phyloP scores from a whole-genome alignment of 1,140 invertebrate species.

The Mya arenaria region DNA sequence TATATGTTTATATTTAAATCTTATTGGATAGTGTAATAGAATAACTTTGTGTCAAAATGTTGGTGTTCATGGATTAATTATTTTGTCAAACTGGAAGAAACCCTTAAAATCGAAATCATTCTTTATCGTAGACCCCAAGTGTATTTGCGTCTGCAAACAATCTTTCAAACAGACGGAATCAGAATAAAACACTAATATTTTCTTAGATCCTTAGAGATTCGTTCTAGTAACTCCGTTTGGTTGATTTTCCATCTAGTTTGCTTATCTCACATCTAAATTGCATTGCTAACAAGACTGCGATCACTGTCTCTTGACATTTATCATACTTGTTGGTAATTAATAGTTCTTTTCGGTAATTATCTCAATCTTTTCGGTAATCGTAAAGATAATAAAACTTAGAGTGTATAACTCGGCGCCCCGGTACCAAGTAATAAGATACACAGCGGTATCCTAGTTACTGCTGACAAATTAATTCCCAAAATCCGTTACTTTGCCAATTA shows the following conservation, averaged over 20 bases:
- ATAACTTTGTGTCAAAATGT: no score
- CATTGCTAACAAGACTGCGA: slow-evolving; percentile 18
- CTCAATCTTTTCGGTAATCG: neutral
- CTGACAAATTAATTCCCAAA: neutral
- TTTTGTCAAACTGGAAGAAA: no score
- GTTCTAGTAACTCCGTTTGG: neutral
- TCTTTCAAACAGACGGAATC: no score
- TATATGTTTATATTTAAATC: no score
- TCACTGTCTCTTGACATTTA: neutral
- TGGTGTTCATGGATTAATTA: no score
- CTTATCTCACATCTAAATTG: slow-evolving; percentile 52
- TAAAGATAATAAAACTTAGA: slow-evolving; percentile 24
- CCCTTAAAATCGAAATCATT: no score
- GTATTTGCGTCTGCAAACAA: no score
- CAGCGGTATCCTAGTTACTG: slow-evolving; percentile 50
- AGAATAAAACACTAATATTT: slow-evolving; percentile 41
- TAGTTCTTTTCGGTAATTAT: slow-evolving; percentile 4
- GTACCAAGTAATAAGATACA: slow-evolving; percentile 30
- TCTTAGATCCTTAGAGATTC: slow-evolving; percentile 16
- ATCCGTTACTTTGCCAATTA: neutral
- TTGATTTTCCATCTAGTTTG: slow-evolving; percentile 7
- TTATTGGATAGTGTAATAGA: no score
- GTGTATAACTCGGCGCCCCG: slow-evolving; percentile 29
- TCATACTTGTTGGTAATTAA: slow-evolving; percentile 37
- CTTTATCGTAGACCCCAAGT: no score